phyloP scores from a whole-genome alignment of 2,113 vertebrate genomes.

The Holacanthus passer region DNA sequence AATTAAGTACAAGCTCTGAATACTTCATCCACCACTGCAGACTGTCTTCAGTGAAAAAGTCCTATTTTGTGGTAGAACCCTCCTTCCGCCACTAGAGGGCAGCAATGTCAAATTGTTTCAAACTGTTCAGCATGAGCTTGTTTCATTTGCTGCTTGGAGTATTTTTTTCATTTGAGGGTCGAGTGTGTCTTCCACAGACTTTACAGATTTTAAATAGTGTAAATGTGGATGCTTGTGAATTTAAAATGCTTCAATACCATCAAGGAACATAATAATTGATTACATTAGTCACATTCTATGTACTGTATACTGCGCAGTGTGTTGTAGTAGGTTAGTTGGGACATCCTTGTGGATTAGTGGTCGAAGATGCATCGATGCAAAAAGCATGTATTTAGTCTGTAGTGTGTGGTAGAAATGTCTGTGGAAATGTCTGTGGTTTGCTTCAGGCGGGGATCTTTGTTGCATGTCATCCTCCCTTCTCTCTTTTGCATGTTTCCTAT shows the following conservation, averaged over 20 bases:
- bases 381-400: not conserved
- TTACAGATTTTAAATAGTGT: not conserved
- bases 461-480: not conserved
- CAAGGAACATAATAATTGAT: not conserved
- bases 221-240: not conserved
- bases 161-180: not conserved
- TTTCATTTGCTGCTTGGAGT: not conserved
- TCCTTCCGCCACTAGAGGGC: constrained; percentile 59
- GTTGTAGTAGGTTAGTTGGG: not conserved
- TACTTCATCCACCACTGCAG: not conserved
- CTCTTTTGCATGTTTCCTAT: not conserved
- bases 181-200: not conserved
- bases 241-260: not conserved
- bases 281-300: not conserved
- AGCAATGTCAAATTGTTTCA: constrained; percentile 28
- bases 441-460: not conserved
- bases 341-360: not conserved
- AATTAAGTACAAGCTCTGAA: not conserved
- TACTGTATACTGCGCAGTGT: not conserved
- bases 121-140: not conserved
- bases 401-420: not conserved
- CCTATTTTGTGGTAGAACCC: not conserved
- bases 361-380: not conserved
- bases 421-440: not conserved
- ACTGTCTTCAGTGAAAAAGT: not conserved